Percentiles rank a stretch among this genome's conserved stretches.
Evolutionary conservation across 92 coral and sea anemone species (phyloP).

Genomic region (Porites cylindrica): DNA sequence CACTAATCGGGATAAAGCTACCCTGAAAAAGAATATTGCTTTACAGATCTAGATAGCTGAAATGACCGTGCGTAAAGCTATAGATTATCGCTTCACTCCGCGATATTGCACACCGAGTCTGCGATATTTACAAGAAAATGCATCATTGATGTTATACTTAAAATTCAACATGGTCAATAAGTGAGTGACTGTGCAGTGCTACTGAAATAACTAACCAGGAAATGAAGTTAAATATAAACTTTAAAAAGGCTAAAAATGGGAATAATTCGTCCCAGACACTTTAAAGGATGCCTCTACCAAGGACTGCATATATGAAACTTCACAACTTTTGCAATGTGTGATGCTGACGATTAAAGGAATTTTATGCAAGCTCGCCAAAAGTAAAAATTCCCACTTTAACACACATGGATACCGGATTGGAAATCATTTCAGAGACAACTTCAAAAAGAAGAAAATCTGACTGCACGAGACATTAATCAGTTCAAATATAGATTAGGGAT

Average conservation of each 20-base stretch:
- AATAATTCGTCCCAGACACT: too few relatives aligned
- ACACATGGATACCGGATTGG: neutral
- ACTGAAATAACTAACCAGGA: too few relatives aligned
- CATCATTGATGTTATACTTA: too few relatives aligned
- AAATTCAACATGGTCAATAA: too few relatives aligned
- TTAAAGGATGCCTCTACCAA: too few relatives aligned
- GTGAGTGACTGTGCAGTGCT: too few relatives aligned
- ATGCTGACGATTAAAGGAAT: neutral
- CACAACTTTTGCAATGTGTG: neutral
- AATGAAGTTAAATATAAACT: too few relatives aligned
- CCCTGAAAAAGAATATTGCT: neutral
- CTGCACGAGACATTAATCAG: too few relatives aligned
- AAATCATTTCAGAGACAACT: neutral
- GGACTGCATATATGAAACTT: too few relatives aligned
- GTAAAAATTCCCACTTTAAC: neutral
- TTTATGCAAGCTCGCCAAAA: neutral
- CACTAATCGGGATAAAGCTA: neutral
- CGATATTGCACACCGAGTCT: neutral
- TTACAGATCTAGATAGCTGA: neutral
- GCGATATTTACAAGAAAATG: neutral
- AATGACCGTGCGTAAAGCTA: neutral
- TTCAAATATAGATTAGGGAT: too few relatives aligned
- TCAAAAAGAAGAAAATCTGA: too few relatives aligned
- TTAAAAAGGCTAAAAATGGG: too few relatives aligned
- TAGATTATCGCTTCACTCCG: neutral